Conservation (phyloP, 2,888 invertebrate genomes). For the Allygus modestus region DNA sequence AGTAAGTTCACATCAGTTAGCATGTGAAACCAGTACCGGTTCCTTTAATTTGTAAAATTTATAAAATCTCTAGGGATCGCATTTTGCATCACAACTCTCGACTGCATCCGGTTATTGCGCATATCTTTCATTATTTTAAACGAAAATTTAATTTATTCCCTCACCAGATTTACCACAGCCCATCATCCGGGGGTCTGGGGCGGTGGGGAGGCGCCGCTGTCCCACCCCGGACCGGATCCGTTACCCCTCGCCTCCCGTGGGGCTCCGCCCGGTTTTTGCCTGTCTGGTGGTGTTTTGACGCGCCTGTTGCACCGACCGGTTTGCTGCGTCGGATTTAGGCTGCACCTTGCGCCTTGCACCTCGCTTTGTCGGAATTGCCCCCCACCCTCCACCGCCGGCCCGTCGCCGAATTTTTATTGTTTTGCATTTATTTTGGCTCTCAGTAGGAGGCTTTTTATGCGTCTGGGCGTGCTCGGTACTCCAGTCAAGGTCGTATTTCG, state of each 20-base stretch:
- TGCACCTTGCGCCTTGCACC: conserved; percentile 31
- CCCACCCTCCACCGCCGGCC: conserved; percentile 26
- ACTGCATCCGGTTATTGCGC: too few relatives aligned
- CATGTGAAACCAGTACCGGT: too few relatives aligned
- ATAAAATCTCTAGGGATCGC: too few relatives aligned
- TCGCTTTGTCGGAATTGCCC: not conserved
- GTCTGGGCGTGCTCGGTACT: conserved; percentile 37
- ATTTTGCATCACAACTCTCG: too few relatives aligned
- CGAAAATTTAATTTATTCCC: too few relatives aligned
- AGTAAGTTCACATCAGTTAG: too few relatives aligned
- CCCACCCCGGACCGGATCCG: too few relatives aligned
- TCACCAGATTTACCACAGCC: too few relatives aligned
- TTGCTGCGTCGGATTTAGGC: not conserved
- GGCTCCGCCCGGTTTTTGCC: conserved; percentile 17
- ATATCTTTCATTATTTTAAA: too few relatives aligned
- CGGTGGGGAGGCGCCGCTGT: too few relatives aligned
- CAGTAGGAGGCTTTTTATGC: conserved; percentile 46
- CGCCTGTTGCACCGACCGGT: conserved; percentile 21
- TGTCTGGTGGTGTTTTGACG: conserved; percentile 29
- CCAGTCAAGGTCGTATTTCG: conserved; percentile 13
- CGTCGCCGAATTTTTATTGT: conserved; percentile 47
- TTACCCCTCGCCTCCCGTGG: not conserved
- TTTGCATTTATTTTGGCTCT: conserved; percentile 45
- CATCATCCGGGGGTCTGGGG: too few relatives aligned
- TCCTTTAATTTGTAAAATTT: too few relatives aligned